Evolutionary conservation across 2,888 invertebrate genomes (phyloP).

Genomic region (Desoria tigrina): DNA sequence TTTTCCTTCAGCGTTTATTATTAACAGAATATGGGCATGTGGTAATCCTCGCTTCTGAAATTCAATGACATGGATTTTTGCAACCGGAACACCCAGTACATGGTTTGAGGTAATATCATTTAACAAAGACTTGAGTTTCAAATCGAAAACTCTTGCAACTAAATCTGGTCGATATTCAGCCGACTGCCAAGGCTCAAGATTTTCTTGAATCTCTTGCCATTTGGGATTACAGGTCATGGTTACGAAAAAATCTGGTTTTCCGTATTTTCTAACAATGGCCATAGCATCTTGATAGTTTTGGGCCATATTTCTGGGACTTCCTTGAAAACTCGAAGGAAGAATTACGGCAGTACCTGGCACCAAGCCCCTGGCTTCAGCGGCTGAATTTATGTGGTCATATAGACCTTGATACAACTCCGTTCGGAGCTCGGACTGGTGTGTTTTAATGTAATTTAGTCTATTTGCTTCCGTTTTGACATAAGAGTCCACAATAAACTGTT

Average conservation of each 20-base stretch:
- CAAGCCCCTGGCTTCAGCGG: slow-evolving; percentile 3
- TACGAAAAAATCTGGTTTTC: too few species aligned
- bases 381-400: slow-evolving; percentile 22
- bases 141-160: too few species aligned
- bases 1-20: slow-evolving; percentile 39
- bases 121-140: too few species aligned
- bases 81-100: too few species aligned
- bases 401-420: slow-evolving; percentile 48
- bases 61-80: too few species aligned
- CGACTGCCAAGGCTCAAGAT: slow-evolving; percentile 52
- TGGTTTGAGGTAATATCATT: too few species aligned
- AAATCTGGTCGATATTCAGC: too few species aligned
- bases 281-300: slow-evolving; percentile 58
- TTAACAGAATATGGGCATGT: slow-evolving; percentile 42
- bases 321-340: too few species aligned
- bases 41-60: too few species aligned
- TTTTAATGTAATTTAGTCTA: slow-evolving; percentile 48
- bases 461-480: slow-evolving; percentile 54
- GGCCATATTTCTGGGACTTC: slow-evolving; percentile 55
- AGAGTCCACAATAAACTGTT: slow-evolving; percentile 55
- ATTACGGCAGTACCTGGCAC: slow-evolving; percentile 4
- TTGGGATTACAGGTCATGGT: slow-evolving; percentile 58
- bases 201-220: slow-evolving; percentile 57
- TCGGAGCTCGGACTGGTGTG: slow-evolving; percentile 53
- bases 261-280: slow-evolving; percentile 57